phyloP scores from a whole-genome alignment of 2,113 vertebrate species.

The Pedetes capensis region DNA sequence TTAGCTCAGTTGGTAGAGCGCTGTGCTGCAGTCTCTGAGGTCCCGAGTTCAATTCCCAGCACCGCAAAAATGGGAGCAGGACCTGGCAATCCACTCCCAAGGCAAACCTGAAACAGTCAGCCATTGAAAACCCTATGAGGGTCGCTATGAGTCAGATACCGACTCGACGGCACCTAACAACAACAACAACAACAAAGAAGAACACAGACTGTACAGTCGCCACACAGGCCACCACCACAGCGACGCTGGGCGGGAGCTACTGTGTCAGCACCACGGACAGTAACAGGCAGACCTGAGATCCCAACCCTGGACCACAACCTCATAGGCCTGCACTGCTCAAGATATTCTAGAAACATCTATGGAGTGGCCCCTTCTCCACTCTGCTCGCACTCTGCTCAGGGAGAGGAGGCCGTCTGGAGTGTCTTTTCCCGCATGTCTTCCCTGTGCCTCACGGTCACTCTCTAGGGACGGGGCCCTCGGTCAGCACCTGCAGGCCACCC shows the following conservation, averaged over 20 bases:
- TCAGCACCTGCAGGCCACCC: not conserved
- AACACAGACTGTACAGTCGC: too few relatives aligned
- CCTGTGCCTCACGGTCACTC: not conserved
- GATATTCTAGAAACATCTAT: not conserved
- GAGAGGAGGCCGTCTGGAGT: not conserved
- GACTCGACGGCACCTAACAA: too few relatives aligned
- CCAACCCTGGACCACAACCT: not conserved
- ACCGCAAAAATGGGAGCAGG: too few relatives aligned
- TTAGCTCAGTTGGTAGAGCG: too few relatives aligned
- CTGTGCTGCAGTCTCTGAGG: too few relatives aligned
- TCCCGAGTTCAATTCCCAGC: too few relatives aligned
- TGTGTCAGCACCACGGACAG: rapidly evolving
- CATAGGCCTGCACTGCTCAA: not conserved
- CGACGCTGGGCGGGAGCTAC: rapidly evolving
- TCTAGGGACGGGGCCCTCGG: not conserved
- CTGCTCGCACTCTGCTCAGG: not conserved
- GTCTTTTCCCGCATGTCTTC: not conserved
- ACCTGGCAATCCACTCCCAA: too few relatives aligned
- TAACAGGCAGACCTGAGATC: not conserved
- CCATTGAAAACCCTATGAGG: too few relatives aligned
- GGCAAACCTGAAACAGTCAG: too few relatives aligned
- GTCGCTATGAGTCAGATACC: too few relatives aligned
- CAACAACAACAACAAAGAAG: too few relatives aligned
- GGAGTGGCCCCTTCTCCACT: not conserved
- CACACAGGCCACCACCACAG: too few relatives aligned